Percentiles rank a stretch among this genome's conserved stretches.
phyloP scores from a whole-genome alignment of 2,888 invertebrate genomes.

The Drymonia ruficornis region DNA sequence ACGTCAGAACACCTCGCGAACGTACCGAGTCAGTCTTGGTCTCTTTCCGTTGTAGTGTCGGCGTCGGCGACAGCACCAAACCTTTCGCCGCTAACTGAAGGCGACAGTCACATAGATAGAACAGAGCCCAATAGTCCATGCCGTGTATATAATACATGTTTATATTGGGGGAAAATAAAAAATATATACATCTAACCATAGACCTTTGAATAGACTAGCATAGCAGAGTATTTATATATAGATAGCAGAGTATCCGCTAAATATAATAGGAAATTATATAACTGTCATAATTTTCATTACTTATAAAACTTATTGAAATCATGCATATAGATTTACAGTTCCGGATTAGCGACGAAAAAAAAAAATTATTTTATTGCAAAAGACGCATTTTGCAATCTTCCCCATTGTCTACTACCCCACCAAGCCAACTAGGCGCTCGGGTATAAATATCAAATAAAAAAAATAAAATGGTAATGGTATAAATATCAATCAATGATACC shows the following conservation, averaged over 20 bases:
- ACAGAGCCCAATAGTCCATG: constrained; percentile 30
- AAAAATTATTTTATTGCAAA: too few relatives aligned
- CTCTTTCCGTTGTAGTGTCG: constrained; percentile 64
- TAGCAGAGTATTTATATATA: neutral
- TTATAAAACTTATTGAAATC: too few relatives aligned
- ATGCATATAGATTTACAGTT: too few relatives aligned
- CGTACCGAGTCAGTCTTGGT: constrained; percentile 65
- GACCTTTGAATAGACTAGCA: neutral
- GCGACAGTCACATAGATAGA: constrained; percentile 56
- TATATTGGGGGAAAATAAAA: constrained; percentile 15
- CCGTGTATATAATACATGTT: constrained; percentile 21
- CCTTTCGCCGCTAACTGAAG: constrained; percentile 75
- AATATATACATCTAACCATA: constrained; percentile 21
- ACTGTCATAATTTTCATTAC: too few relatives aligned
- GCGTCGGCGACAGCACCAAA: constrained; percentile 71
- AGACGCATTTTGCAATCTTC: too few relatives aligned
- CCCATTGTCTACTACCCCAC: too few relatives aligned
- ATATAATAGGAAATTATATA: too few relatives aligned
- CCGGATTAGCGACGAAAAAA: too few relatives aligned
- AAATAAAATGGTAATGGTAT: too few relatives aligned
- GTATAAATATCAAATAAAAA: too few relatives aligned
- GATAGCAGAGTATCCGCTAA: constrained; percentile 1
- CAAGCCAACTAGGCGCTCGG: too few relatives aligned
- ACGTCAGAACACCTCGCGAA: constrained; percentile 48
- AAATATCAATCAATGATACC: too few relatives aligned